Conservation (phyloP, 2,888 invertebrate genomes). For the Abrostola tripartita region DNA sequence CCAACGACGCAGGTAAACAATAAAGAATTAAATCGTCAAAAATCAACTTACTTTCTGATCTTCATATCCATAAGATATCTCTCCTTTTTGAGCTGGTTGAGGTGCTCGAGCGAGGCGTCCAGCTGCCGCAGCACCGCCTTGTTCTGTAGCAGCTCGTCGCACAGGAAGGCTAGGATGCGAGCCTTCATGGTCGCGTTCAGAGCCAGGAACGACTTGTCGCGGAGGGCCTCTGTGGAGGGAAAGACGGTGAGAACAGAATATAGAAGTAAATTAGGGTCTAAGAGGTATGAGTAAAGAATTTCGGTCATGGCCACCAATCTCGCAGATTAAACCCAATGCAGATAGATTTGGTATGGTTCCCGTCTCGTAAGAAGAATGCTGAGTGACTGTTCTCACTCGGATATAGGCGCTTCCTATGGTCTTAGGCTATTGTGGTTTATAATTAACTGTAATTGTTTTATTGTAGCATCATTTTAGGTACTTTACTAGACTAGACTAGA, state of each 20-base stretch:
- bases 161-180: constrained; percentile 95
- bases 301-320: too few relatives aligned
- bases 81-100: constrained; percentile 95
- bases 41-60: constrained; percentile 93
- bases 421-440: too few relatives aligned
- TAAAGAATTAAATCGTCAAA: not conserved
- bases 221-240: constrained; percentile 89
- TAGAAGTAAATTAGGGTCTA: too few relatives aligned
- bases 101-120: constrained; percentile 95
- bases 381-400: too few relatives aligned
- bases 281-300: too few relatives aligned
- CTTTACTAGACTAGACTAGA: too few relatives aligned
- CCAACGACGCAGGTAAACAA: not conserved
- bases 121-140: constrained; percentile 96
- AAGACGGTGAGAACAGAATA: not conserved
- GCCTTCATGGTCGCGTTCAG: constrained; percentile 96
- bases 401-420: too few relatives aligned
- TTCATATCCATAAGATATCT: constrained; percentile 97
- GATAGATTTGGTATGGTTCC: too few relatives aligned
- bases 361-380: too few relatives aligned
- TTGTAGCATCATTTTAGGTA: too few relatives aligned
- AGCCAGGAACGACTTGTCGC: constrained; percentile 95
- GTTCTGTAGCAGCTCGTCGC: constrained; percentile 98
- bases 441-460: too few relatives aligned
- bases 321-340: too few relatives aligned